phyloP scores from a whole-genome alignment of 2,888 invertebrate genomes.

The Tetragonula carbonaria region DNA sequence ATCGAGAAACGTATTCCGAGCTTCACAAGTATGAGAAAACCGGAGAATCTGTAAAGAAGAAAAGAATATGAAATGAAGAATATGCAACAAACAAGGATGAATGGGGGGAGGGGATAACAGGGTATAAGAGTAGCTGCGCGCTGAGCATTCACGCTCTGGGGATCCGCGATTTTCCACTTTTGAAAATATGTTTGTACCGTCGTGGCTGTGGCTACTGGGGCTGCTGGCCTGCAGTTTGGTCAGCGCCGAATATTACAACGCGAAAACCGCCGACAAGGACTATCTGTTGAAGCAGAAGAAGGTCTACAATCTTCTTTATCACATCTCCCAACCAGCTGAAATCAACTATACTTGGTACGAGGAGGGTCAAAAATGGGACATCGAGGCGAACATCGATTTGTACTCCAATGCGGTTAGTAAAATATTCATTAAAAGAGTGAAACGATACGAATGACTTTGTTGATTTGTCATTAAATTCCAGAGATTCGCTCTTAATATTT shows the following conservation, averaged over 20 bases:
- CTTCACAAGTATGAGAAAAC: too few species aligned
- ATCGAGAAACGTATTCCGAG: too few species aligned
- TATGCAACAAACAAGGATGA: background rate
- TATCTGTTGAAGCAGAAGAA: constrained; percentile 78
- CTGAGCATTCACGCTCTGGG: background rate
- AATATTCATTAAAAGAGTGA: too few species aligned
- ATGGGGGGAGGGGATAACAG: constrained; percentile 31
- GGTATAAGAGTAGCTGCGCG: constrained; percentile 50
- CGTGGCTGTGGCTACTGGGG: constrained; percentile 38
- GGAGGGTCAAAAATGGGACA: constrained; percentile 73
- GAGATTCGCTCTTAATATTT: too few species aligned
- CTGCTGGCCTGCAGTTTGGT: constrained; percentile 48
- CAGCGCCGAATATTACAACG: constrained; percentile 64
- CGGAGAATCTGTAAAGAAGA: background rate
- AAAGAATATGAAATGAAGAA: background rate
- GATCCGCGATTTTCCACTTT: background rate
- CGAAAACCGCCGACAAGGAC: constrained; percentile 74
- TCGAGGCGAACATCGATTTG: constrained; percentile 54
- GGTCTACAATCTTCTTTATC: constrained; percentile 77
- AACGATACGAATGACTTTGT: too few species aligned
- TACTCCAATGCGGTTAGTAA: constrained; percentile 7
- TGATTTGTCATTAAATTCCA: too few species aligned
- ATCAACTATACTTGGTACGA: constrained; percentile 71
- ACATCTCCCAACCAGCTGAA: constrained; percentile 73
- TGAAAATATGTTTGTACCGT: constrained; percentile 23